These are phyloP conservation scores for Notiomystis cincta DNA, from an alignment of 2,113 vertebrate species.

Conservation along the genomic window DNA sequence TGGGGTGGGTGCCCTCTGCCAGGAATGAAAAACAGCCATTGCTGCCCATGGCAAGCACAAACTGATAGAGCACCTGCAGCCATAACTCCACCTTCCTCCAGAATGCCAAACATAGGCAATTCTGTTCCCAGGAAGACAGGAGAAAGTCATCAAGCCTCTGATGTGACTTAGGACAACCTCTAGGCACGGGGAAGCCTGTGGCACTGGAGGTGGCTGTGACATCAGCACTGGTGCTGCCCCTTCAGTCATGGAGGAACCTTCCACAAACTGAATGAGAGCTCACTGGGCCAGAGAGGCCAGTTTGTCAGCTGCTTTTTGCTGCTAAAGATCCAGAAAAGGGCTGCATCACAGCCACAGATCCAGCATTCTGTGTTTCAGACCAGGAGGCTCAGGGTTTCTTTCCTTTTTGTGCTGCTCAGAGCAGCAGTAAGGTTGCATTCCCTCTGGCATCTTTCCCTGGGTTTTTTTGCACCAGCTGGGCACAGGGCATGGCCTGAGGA, in stretches of 20 bases:
- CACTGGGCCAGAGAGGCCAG: not conserved
- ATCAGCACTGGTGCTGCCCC: not conserved
- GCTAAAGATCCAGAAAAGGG: not conserved
- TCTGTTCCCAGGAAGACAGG: not conserved
- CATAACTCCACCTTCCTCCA: not conserved
- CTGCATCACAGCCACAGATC: not conserved
- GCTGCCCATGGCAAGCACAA: not conserved
- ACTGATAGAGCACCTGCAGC: not conserved
- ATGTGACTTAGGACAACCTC: not conserved
- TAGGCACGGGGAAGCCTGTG: not conserved
- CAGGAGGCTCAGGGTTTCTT: not conserved
- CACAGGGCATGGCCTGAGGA: not conserved
- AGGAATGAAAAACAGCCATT: not conserved
- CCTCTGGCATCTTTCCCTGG: not conserved
- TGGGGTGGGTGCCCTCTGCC: not conserved
- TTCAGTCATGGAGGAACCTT: fast-evolving
- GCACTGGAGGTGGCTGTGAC: not conserved
- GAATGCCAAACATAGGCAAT: fast-evolving
- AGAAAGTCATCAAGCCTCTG: not conserved
- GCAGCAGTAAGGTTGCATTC: not conserved
- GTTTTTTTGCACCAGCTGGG: not conserved
- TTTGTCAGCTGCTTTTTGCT: not conserved
- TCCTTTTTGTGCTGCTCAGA: not conserved
- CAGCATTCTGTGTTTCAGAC: not conserved
- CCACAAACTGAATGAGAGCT: not conserved